These are phyloP conservation scores for Euphonia xanthogaster DNA, from an alignment of 2,797 vertebrate genomes.

Conservation along the genomic window DNA sequence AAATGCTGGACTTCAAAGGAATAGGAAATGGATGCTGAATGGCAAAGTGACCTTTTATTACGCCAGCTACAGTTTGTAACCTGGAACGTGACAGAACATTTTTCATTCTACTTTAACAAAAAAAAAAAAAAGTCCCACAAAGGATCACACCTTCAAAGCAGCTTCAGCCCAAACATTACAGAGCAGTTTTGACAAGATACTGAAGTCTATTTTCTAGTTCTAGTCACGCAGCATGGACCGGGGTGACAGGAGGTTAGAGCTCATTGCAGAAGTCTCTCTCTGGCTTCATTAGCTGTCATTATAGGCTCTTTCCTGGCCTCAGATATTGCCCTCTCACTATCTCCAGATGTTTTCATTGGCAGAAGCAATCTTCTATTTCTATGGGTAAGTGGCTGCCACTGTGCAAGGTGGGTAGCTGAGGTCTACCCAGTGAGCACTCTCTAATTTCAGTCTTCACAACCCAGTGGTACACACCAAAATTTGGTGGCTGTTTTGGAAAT, in stretches of 20 bases:
- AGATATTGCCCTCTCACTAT: background rate
- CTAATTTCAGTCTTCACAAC: background rate
- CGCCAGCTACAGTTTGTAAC: conserved; percentile 51
- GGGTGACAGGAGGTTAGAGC: background rate
- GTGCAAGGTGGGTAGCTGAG: background rate
- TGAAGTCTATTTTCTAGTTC: background rate
- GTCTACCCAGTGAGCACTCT: background rate
- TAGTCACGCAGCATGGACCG: rapidly evolving
- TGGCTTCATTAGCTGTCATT: conserved; percentile 6
- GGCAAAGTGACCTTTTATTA: conserved; percentile 60
- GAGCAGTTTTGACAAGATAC: conserved; percentile 16
- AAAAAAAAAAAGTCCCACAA: background rate
- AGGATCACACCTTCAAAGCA: conserved; percentile 11
- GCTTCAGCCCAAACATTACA: background rate
- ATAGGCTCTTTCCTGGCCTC: background rate
- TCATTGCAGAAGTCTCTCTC: background rate
- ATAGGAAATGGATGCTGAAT: conserved; percentile 63
- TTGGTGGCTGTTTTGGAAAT: background rate
- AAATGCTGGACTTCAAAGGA: conserved; percentile 62
- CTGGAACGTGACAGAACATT: conserved; percentile 46
- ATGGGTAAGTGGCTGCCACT: background rate
- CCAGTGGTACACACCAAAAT: background rate
- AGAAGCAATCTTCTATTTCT: background rate
- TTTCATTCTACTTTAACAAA: conserved; percentile 21
- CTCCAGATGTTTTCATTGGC: background rate